Evolutionary conservation across 2,888 invertebrate species (phyloP).

Genomic region (Ichneumoninae sp.): DNA sequence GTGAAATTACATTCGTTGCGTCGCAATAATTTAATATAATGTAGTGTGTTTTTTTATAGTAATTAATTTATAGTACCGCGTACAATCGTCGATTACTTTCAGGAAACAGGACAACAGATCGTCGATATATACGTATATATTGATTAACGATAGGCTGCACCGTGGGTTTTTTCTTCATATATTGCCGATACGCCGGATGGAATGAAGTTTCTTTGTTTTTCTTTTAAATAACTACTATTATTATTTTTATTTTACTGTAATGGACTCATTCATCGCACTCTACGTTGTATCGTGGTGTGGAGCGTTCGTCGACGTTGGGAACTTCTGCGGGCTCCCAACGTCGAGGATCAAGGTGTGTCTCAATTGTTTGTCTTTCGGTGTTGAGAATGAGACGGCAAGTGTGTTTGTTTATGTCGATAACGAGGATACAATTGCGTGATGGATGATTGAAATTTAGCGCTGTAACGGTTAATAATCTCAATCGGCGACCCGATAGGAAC

Average conservation of each 20-base stretch:
- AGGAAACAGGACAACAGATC: slow-evolving; percentile 31
- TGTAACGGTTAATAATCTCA: slow-evolving; percentile 53
- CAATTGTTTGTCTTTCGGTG: neutral
- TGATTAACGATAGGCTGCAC: slow-evolving; percentile 31
- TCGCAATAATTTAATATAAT: slow-evolving; percentile 57
- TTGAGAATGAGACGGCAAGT: slow-evolving; percentile 19
- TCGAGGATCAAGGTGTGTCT: neutral
- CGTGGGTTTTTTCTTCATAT: neutral
- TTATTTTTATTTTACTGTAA: slow-evolving; percentile 11
- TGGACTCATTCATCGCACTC: slow-evolving; percentile 23
- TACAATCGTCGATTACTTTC: slow-evolving; percentile 42
- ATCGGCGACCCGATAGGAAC: slow-evolving; percentile 62
- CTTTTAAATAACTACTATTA: neutral
- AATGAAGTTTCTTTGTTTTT: slow-evolving; percentile 36
- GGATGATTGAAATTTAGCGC: slow-evolving; percentile 5
- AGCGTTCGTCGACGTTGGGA: slow-evolving; percentile 3
- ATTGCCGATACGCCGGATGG: slow-evolving; percentile 38
- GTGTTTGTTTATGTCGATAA: slow-evolving; percentile 11
- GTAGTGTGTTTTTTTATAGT: slow-evolving; percentile 28
- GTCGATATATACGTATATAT: slow-evolving; percentile 29
- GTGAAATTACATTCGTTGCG: slow-evolving; percentile 55
- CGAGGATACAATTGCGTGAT: slow-evolving; percentile 3
- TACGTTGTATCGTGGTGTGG: slow-evolving; percentile 3
- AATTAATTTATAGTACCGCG: slow-evolving; percentile 30
- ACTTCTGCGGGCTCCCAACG: neutral